Evolutionary conservation across 2,797 vertebrate genomes (phyloP).

Genomic region (Typhlichthys subterraneus): DNA sequence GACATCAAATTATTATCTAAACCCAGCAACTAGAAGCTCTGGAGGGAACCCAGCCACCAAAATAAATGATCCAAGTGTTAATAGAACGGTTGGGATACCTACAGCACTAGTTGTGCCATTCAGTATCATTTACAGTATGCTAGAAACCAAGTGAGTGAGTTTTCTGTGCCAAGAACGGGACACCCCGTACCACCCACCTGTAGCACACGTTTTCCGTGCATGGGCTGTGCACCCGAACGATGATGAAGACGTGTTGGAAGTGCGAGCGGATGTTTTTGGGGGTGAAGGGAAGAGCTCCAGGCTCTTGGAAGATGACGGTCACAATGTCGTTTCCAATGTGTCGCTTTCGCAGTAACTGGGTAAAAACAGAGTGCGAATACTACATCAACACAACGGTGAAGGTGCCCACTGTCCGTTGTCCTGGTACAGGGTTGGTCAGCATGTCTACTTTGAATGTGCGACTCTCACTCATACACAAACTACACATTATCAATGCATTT

Average conservation of each 20-base stretch:
- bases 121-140: too few species aligned
- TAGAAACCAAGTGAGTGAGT: too few species aligned
- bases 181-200: conserved; percentile 32
- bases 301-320: conserved; percentile 89
- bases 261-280: conserved; percentile 87
- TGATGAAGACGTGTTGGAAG: conserved; percentile 88
- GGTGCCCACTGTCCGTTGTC: background rate
- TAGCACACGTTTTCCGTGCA: conserved; percentile 86
- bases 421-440: background rate
- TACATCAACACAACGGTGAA: background rate
- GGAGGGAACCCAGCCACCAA: background rate
- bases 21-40: background rate
- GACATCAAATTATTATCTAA: too few species aligned
- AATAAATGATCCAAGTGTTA: too few species aligned
- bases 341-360: conserved; percentile 84
- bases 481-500: background rate
- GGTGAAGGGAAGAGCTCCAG: conserved; percentile 86
- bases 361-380: background rate
- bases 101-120: too few species aligned
- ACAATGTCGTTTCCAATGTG: conserved; percentile 90
- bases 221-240: conserved; percentile 84
- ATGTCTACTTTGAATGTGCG: background rate
- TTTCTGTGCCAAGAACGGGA: too few species aligned
- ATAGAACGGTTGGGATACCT: too few species aligned
- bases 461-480: background rate